These are phyloP conservation scores for Vesta saturnalis DNA, from an alignment of 2,888 invertebrate species.

Conservation along the genomic window DNA sequence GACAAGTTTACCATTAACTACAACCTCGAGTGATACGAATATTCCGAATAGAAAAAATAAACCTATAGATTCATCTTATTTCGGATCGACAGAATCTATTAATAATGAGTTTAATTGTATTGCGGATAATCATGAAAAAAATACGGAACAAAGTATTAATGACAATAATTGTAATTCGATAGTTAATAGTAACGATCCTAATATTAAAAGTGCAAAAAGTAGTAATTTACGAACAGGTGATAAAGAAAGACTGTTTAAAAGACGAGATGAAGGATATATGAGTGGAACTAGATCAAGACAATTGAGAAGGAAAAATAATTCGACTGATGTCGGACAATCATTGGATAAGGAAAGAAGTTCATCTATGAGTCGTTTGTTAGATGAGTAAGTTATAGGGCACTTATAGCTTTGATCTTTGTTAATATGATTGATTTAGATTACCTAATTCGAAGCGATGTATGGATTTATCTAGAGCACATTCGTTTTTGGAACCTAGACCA, in stretches of 20 bases:
- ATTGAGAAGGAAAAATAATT: slow-evolving; percentile 67
- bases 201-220: slow-evolving; percentile 40
- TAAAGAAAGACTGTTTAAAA: slow-evolving; percentile 66
- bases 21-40: slow-evolving; percentile 61
- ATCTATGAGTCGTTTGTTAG: slow-evolving; percentile 84
- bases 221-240: slow-evolving; percentile 57
- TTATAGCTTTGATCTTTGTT: background rate
- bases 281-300: slow-evolving; percentile 72
- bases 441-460: slow-evolving; percentile 59
- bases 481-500: slow-evolving; percentile 77
- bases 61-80: slow-evolving; percentile 45
- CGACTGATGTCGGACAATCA: slow-evolving; percentile 53
- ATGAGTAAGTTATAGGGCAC: slow-evolving; percentile 66
- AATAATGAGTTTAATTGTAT: slow-evolving; percentile 39
- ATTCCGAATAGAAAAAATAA: slow-evolving; percentile 55
- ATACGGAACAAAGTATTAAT: slow-evolving; percentile 20
- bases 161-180: slow-evolving; percentile 33
- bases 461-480: slow-evolving; percentile 86
- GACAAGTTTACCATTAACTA: slow-evolving; percentile 57
- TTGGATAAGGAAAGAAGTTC: slow-evolving; percentile 83
- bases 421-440: slow-evolving; percentile 51
- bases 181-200: slow-evolving; percentile 29
- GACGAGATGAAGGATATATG: slow-evolving; percentile 70
- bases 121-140: slow-evolving; percentile 18
- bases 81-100: slow-evolving; percentile 52